Conservation (phyloP, 2,797 vertebrate species). For the Brachyalestes nurse region DNA sequence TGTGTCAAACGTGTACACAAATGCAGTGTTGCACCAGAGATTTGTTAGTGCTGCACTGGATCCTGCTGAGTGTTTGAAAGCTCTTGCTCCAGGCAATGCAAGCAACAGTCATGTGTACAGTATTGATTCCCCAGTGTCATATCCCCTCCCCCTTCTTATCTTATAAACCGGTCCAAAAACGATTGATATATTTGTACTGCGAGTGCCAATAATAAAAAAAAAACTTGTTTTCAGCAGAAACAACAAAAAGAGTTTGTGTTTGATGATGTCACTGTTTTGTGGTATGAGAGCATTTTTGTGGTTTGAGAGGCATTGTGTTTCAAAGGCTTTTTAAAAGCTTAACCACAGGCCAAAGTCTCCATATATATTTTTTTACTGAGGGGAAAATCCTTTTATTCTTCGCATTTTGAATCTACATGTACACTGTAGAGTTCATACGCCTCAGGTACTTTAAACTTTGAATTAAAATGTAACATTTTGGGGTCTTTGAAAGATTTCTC, state of each 20-base stretch:
- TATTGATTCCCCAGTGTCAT: constrained; percentile 11
- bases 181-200: not conserved
- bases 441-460: not conserved
- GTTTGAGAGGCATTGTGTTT: not conserved
- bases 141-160: constrained; percentile 15
- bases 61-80: not conserved
- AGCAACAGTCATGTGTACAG: constrained; percentile 12
- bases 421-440: not conserved
- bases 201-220: not conserved
- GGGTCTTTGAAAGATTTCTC: not conserved
- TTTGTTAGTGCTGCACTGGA: not conserved
- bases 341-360: no score
- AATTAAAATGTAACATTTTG: not conserved
- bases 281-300: not conserved
- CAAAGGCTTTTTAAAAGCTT: not conserved
- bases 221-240: not conserved
- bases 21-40: not conserved
- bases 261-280: not conserved
- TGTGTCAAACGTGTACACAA: not conserved
- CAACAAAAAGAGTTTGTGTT: not conserved
- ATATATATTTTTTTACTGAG: not conserved
- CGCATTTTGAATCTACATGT: not conserved
- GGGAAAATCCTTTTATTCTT: not conserved
- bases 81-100: constrained; percentile 3
- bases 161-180: constrained; percentile 2